Evolutionary conservation across 2,797 vertebrate genomes (phyloP).

Genomic region (Lepilemur septentrionalis): DNA sequence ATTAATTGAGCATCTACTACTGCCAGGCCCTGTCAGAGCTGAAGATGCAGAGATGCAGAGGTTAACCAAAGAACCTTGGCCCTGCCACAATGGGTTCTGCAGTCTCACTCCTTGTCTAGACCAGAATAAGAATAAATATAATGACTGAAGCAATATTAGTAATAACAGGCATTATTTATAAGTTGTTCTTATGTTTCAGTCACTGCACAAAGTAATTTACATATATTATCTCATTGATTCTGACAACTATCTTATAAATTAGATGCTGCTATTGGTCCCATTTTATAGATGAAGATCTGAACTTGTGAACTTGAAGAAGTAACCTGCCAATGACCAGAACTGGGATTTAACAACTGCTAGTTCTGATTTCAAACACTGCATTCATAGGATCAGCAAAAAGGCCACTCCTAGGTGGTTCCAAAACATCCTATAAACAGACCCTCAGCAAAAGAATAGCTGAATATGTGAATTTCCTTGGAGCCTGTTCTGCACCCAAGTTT

Average conservation of each 20-base stretch:
- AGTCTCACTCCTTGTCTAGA: not conserved
- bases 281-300: not conserved
- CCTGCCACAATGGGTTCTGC: accelerated
- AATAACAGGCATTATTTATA: not conserved
- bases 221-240: not conserved
- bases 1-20: not conserved
- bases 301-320: not conserved
- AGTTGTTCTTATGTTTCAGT: not conserved
- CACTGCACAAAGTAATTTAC: not conserved
- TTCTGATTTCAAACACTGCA: not conserved
- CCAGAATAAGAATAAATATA: not conserved
- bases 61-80: not conserved
- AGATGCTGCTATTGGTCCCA: not conserved
- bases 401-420: not conserved
- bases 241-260: not conserved
- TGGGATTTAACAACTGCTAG: not conserved
- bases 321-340: not conserved
- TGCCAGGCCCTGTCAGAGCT: not conserved
- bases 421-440: not conserved
- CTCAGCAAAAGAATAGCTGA: not conserved
- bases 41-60: not conserved
- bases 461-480: not conserved
- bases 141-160: not conserved
- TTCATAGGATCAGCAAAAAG: not conserved
- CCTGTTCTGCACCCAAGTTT: not conserved